Evolutionary conservation across 2,888 invertebrate genomes (phyloP).

Genomic region (Leucania comma): DNA sequence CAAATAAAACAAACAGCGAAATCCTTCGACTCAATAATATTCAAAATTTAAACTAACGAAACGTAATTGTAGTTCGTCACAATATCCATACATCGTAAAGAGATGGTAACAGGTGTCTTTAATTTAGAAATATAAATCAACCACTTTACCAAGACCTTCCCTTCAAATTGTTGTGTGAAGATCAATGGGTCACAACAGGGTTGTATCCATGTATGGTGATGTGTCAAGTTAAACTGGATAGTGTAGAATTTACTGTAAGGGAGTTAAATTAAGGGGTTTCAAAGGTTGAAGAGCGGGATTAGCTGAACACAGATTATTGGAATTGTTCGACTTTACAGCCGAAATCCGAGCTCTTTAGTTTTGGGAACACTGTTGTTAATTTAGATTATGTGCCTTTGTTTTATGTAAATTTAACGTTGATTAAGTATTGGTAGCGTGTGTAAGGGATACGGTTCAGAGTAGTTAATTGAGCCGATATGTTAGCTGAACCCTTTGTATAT

Average conservation of each 20-base stretch:
- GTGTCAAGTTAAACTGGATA: conserved; percentile 69
- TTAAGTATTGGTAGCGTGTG: conserved; percentile 49
- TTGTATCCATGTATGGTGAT: conserved; percentile 52
- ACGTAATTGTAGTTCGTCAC: conserved; percentile 60
- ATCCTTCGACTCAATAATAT: conserved; percentile 21
- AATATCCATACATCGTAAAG: conserved; percentile 67
- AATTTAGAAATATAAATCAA: conserved; percentile 63
- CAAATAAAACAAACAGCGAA: conserved; percentile 13
- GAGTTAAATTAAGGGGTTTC: conserved; percentile 74
- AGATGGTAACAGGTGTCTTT: conserved; percentile 72
- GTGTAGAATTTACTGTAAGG: conserved; percentile 71
- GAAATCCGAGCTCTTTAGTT: conserved; percentile 67
- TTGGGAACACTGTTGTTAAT: conserved; percentile 62
- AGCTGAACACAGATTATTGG: conserved; percentile 76
- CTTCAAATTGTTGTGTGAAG: conserved; percentile 22
- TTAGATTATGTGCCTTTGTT: conserved; percentile 63
- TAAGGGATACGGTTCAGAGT: conserved; percentile 30
- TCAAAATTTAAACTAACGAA: conserved; percentile 44
- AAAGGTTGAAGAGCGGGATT: conserved; percentile 73
- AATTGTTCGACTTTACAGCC: conserved; percentile 76
- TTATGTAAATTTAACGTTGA: conserved; percentile 61
- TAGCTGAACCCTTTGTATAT: conserved; percentile 11
- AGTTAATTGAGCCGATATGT: conserved; percentile 44
- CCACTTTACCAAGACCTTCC: conserved; percentile 67
- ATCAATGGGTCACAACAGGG: conserved; percentile 13